Conservation (phyloP, 2,797 vertebrate genomes). For the Picus viridis region DNA sequence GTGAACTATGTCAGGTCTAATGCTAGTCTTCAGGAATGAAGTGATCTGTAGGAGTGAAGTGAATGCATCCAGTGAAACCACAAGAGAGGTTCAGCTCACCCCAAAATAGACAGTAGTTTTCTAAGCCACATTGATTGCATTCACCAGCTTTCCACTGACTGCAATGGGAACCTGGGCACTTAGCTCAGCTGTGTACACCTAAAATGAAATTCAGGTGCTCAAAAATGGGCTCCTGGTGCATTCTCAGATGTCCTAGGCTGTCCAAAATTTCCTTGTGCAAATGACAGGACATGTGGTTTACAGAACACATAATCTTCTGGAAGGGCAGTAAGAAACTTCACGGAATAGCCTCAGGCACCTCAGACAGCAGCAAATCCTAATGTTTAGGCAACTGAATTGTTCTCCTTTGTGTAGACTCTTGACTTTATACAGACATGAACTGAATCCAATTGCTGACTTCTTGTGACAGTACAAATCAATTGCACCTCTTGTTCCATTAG, state of each 20-base stretch:
- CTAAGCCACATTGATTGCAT: not conserved
- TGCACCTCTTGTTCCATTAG: not conserved
- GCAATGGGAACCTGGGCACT: not conserved
- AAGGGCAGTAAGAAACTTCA: not conserved
- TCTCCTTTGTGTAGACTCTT: not conserved
- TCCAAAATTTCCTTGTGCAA: not conserved
- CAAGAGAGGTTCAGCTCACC: not conserved
- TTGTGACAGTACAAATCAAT: not conserved
- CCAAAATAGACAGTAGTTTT: not conserved
- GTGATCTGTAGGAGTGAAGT: not conserved
- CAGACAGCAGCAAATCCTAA: not conserved
- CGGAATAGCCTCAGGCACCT: not conserved
- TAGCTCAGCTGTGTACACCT: not conserved
- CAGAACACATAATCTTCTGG: not conserved
- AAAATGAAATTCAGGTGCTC: not conserved
- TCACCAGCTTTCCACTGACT: not conserved
- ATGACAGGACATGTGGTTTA: not conserved
- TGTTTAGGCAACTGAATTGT: not conserved
- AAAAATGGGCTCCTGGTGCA: not conserved
- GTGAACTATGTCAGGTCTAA: not conserved
- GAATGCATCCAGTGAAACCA: not conserved
- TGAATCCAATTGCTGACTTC: not conserved
- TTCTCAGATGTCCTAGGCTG: not conserved
- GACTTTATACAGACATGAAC: not conserved
- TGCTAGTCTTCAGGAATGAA: not conserved